phyloP scores from a whole-genome alignment of 2,113 vertebrate genomes.

The Brachirus orientalis region DNA sequence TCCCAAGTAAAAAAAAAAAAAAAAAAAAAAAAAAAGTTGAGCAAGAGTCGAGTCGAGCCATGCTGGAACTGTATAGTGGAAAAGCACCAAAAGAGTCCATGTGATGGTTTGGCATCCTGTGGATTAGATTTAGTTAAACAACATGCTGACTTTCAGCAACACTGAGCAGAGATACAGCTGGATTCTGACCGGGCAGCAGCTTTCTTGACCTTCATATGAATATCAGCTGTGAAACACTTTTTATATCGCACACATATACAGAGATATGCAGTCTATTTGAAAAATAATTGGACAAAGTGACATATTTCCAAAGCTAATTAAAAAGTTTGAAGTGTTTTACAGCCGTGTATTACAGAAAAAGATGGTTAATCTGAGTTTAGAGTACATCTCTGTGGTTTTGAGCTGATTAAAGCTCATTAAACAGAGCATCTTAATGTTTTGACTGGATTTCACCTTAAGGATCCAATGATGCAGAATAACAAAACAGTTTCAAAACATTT shows the following conservation, averaged over 20 bases:
- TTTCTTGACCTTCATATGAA: background rate
- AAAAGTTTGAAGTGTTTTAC: background rate
- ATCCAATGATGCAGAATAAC: background rate
- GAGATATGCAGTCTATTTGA: background rate
- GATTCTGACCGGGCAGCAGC: slow-evolving; percentile 28
- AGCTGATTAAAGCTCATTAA: too few relatives aligned
- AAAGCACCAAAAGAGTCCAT: too few relatives aligned
- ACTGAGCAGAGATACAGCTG: slow-evolving; percentile 32
- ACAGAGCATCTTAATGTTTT: too few relatives aligned
- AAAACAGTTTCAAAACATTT: too few relatives aligned
- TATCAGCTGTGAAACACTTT: background rate
- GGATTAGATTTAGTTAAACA: slow-evolving; percentile 45
- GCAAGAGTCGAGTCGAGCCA: too few relatives aligned
- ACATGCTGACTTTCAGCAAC: slow-evolving; percentile 41
- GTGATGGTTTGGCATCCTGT: slow-evolving; percentile 38
- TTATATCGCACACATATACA: background rate
- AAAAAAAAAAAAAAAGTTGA: too few relatives aligned
- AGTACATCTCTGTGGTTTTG: too few relatives aligned
- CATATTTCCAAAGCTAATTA: background rate
- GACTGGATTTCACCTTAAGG: too few relatives aligned
- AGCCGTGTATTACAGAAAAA: too few relatives aligned
- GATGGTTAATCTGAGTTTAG: too few relatives aligned
- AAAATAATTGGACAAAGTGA: background rate
- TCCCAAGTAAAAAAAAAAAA: too few relatives aligned
- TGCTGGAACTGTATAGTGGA: too few relatives aligned